Evolutionary conservation across 2,113 vertebrate species (phyloP).

Genomic region (Gasterosteus aculeatus): DNA sequence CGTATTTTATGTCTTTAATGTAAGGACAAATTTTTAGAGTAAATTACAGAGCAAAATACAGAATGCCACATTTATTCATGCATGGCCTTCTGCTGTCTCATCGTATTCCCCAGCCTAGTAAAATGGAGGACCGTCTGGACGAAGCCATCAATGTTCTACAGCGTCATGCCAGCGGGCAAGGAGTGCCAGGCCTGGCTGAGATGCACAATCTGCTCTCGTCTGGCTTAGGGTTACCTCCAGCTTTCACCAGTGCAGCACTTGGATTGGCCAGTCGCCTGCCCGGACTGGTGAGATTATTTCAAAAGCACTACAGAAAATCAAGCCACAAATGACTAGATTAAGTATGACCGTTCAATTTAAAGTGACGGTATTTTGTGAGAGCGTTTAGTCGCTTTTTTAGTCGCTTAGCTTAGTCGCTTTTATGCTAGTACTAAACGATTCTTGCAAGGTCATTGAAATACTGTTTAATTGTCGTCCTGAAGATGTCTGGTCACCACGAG

Average conservation of each 20-base stretch:
- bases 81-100: background rate
- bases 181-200: conserved; percentile 81
- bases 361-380: background rate
- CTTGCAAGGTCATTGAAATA: conserved; percentile 6
- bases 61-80: background rate
- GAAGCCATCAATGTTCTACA: conserved; percentile 96
- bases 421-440: background rate
- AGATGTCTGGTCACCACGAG: conserved; percentile 85
- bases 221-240: conserved; percentile 80
- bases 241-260: conserved; percentile 80
- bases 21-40: background rate
- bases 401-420: background rate
- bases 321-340: background rate
- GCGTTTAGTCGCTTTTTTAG: background rate
- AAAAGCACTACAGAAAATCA: background rate
- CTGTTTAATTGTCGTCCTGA: conserved; percentile 14
- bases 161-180: conserved; percentile 89
- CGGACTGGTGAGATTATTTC: conserved; percentile 81
- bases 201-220: conserved; percentile 85
- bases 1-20: background rate
- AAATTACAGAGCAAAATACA: background rate
- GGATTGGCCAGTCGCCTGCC: conserved; percentile 84
- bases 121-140: conserved; percentile 95
- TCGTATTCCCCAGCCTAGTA: conserved; percentile 80
- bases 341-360: background rate